These are phyloP conservation scores for Brachycybe producta DNA, from an alignment of 2,888 invertebrate species.

Conservation along the genomic window DNA sequence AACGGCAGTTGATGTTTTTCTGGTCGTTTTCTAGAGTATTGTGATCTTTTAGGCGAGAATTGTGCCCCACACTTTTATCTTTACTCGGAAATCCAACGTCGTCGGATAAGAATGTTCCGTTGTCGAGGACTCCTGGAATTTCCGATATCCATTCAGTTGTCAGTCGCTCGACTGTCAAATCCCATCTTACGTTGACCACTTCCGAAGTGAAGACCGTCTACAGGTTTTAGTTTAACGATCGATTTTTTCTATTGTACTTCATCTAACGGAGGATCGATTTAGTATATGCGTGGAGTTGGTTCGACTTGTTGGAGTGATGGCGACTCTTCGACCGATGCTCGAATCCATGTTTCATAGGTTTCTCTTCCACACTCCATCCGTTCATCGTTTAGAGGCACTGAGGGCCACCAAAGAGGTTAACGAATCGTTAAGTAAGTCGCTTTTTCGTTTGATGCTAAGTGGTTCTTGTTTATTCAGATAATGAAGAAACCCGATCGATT, in stretches of 20 bases:
- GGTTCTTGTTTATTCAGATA: conserved; percentile 35
- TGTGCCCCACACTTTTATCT: conserved; percentile 77
- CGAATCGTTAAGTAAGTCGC: conserved; percentile 3
- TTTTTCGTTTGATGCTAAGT: not conserved
- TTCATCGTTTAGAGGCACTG: conserved; percentile 71
- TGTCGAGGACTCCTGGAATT: not conserved
- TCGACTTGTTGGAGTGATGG: conserved; percentile 71
- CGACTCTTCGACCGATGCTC: conserved; percentile 61
- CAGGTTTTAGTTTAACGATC: conserved; percentile 29
- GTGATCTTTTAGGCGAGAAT: conserved; percentile 55
- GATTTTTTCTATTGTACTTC: not conserved
- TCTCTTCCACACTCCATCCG: conserved; percentile 72
- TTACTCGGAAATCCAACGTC: conserved; percentile 76
- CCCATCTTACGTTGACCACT: conserved; percentile 61
- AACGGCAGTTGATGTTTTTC: not conserved
- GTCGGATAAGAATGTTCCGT: conserved; percentile 57
- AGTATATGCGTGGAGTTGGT: conserved; percentile 81
- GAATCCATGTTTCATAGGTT: conserved; percentile 88
- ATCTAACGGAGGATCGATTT: too few species aligned
- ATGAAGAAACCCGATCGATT: conserved; percentile 64
- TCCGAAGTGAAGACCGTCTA: conserved; percentile 82
- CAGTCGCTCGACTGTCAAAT: too few species aligned
- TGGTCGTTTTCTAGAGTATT: not conserved
- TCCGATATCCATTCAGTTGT: conserved; percentile 35
- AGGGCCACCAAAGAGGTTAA: conserved; percentile 60